Percentiles rank a stretch among this genome's conserved stretches.
These are phyloP conservation scores for Cataglyphis hispanica DNA, from an alignment of 1,140 invertebrate species.

Conservation along the genomic window DNA sequence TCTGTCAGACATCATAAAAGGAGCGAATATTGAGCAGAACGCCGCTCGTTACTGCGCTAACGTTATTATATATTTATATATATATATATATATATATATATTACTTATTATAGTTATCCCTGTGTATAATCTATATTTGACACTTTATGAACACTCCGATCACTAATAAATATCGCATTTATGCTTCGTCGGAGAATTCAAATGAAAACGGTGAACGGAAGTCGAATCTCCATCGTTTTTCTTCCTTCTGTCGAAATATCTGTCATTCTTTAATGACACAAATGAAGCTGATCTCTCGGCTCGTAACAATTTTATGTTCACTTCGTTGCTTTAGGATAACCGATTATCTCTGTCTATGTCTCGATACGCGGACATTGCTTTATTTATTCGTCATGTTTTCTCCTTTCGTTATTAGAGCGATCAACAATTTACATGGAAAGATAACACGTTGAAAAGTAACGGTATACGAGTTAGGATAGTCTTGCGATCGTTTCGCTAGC, in stretches of 20 bases:
- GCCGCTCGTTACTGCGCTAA: constrained; percentile 74
- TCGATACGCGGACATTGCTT: neutral
- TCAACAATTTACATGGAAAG: constrained; percentile 86
- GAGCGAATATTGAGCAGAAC: constrained; percentile 77
- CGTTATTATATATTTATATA: constrained; percentile 50
- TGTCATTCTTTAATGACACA: neutral
- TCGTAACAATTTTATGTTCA: constrained; percentile 13
- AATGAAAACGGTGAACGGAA: constrained; percentile 17
- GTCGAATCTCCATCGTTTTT: neutral
- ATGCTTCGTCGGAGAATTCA: constrained; percentile 21
- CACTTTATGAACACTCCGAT: constrained; percentile 69
- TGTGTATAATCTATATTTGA: constrained; percentile 72
- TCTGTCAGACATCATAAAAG: constrained; percentile 71
- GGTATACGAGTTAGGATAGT: constrained; percentile 45
- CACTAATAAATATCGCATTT: constrained; percentile 60
- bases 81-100: constrained; percentile 29
- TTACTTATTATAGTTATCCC: constrained; percentile 70
- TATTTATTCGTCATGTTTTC: neutral
- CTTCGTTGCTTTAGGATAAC: neutral
- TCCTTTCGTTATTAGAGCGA: constrained; percentile 14
- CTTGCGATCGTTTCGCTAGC: constrained; percentile 27
- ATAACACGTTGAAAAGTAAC: constrained; percentile 84
- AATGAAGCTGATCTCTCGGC: neutral
- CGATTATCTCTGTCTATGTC: constrained; percentile 2
- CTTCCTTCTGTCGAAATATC: neutral